phyloP scores from a whole-genome alignment of 2,888 invertebrate species.

The Griposia aprilina region DNA sequence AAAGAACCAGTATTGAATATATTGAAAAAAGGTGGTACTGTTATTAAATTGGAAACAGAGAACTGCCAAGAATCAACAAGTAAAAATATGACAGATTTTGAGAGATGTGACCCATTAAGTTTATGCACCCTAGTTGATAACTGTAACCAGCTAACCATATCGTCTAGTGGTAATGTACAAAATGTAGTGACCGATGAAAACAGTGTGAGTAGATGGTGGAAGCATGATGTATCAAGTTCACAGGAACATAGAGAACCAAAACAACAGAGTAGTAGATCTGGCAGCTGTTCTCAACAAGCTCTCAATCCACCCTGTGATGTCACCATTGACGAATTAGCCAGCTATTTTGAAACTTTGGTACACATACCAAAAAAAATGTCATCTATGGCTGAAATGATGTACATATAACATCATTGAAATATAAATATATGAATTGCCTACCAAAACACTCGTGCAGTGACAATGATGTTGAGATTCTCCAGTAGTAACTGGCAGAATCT shows the following conservation, averaged over 20 bases:
- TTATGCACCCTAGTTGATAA: constrained; percentile 85
- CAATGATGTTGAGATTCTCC: constrained; percentile 7
- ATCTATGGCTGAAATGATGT: constrained; percentile 99
- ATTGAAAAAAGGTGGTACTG: constrained; percentile 75
- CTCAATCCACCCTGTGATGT: constrained; percentile 94
- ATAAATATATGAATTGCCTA: constrained; percentile 10
- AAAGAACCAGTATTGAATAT: constrained; percentile 91
- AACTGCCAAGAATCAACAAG: constrained; percentile 65
- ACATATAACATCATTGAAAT: constrained; percentile 91
- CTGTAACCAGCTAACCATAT: constrained; percentile 86
- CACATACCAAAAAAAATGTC: constrained; percentile 99
- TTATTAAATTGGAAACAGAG: constrained; percentile 62
- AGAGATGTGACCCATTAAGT: constrained; percentile 77
- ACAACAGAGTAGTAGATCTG: constrained; percentile 78
- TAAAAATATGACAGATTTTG: constrained; percentile 65
- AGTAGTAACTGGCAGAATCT: no score
- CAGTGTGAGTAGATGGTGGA: constrained; percentile 82
- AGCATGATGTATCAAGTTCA: constrained; percentile 71
- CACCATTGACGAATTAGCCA: constrained; percentile 98
- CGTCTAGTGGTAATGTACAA: constrained; percentile 72
- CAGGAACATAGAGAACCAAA: constrained; percentile 73
- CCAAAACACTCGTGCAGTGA: constrained; percentile 23
- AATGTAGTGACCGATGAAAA: constrained; percentile 62
- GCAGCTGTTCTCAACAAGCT: constrained; percentile 95
- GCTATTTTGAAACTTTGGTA: constrained; percentile 98